phyloP scores from a whole-genome alignment of 2,888 invertebrate species.

The Melanchra persicariae region DNA sequence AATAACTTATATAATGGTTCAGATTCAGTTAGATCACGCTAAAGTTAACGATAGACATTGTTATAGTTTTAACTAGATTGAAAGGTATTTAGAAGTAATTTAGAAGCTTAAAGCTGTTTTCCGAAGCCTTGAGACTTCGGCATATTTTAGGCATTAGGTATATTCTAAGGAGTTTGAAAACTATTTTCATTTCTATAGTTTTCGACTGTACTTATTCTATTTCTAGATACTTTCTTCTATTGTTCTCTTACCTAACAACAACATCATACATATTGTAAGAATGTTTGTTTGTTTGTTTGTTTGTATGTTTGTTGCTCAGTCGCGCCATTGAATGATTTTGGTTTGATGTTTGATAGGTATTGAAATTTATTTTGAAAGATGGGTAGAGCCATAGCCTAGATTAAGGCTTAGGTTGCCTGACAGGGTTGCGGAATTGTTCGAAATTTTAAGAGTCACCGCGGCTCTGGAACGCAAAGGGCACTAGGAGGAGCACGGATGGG shows the following conservation, averaged over 20 bases:
- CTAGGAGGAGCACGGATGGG: no score
- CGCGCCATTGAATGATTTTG: background rate
- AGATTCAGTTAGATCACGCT: constrained; percentile 3
- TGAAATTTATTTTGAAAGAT: background rate
- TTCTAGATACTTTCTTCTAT: background rate
- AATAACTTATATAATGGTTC: constrained; percentile 9
- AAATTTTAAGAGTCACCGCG: no score
- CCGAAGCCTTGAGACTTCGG: background rate
- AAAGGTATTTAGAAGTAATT: background rate
- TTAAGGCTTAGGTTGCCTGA: no score
- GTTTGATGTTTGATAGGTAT: no score
- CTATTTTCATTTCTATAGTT: background rate
- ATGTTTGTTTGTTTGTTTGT: no score
- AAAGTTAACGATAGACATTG: constrained; percentile 13
- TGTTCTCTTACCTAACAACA: no score
- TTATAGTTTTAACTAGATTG: constrained; percentile 7
- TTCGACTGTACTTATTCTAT: background rate
- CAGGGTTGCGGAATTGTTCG: no score
- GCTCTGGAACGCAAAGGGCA: no score
- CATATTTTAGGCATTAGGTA: background rate
- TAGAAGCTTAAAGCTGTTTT: background rate
- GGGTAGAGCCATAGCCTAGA: background rate
- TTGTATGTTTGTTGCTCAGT: background rate
- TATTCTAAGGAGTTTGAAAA: background rate
- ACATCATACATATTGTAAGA: no score